Evolutionary conservation across 2,888 invertebrate genomes (phyloP).

Genomic region (Eilema griseolum): DNA sequence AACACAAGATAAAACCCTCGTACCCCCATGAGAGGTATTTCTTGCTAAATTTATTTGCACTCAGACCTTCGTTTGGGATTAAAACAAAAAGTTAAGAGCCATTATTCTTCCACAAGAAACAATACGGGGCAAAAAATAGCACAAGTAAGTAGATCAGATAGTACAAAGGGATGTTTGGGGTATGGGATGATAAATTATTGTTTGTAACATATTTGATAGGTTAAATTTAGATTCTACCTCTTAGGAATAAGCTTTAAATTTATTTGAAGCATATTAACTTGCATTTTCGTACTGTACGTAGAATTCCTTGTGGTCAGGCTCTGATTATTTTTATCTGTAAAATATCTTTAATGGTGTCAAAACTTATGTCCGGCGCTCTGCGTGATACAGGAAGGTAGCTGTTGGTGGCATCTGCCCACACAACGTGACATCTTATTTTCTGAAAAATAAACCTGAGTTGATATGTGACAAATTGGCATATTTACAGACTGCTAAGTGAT

Average conservation of each 20-base stretch:
- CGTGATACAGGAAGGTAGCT: conserved; percentile 83
- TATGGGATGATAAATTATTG: conserved; percentile 75
- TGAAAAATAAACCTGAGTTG: conserved; percentile 64
- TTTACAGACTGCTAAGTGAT: conserved; percentile 58
- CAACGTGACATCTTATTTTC: conserved; percentile 80
- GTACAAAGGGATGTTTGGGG: conserved; percentile 76
- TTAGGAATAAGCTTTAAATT: conserved; percentile 44
- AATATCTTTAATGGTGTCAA: conserved; percentile 83
- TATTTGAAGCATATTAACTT: conserved; percentile 26
- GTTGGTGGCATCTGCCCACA: conserved; percentile 78
- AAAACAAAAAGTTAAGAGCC: conserved; percentile 80
- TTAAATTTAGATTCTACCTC: conserved; percentile 17
- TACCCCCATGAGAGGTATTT: conserved; percentile 63
- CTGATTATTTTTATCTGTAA: conserved; percentile 81
- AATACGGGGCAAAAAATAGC: conserved; percentile 76
- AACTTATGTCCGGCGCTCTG: conserved; percentile 81
- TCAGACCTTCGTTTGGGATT: conserved; percentile 62
- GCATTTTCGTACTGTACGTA: conserved; percentile 42
- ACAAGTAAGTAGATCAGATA: conserved; percentile 82
- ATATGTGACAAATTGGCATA: conserved; percentile 77
- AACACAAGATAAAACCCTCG: conserved; percentile 69
- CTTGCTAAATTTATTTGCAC: conserved; percentile 80
- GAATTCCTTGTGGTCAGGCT: conserved; percentile 74
- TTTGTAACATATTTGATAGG: conserved; percentile 58
- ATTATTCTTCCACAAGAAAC: conserved; percentile 69